These are phyloP conservation scores for Myrmophylax atrothorax DNA, from an alignment of 2,113 vertebrate genomes.

Conservation along the genomic window DNA sequence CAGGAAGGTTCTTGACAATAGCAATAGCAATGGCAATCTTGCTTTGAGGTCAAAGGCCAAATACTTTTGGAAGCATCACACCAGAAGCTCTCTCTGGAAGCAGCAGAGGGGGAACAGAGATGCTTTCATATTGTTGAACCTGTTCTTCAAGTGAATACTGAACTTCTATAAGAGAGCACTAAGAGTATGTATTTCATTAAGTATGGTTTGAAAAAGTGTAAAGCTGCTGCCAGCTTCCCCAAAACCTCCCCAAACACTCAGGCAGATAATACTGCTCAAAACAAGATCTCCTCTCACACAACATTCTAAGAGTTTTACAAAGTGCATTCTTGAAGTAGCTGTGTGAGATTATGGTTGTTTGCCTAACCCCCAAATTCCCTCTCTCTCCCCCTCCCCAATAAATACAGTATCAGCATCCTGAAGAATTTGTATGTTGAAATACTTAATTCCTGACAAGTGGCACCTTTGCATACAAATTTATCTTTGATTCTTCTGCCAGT, in stretches of 20 bases:
- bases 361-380: not conserved
- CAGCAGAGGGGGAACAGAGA: not conserved
- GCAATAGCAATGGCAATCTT: not conserved
- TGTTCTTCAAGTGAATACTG: not conserved
- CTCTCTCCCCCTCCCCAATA: accelerated
- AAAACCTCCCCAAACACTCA: not conserved
- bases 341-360: not conserved
- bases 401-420: not conserved
- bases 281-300: not conserved
- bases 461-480: not conserved
- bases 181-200: not conserved
- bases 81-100: not conserved
- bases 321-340: not conserved
- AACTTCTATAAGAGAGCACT: not conserved
- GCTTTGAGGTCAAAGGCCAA: not conserved
- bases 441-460: not conserved
- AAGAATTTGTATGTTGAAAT: not conserved
- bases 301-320: not conserved
- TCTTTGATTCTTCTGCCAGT: slow-evolving; percentile 25
- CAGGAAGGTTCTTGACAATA: not conserved
- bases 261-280: not conserved
- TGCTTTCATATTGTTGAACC: not conserved
- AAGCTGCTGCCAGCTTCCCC: not conserved
- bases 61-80: not conserved
- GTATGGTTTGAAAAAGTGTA: not conserved